phyloP scores from a whole-genome alignment of 2,113 vertebrate genomes.

The Hippocampus barbouri region DNA sequence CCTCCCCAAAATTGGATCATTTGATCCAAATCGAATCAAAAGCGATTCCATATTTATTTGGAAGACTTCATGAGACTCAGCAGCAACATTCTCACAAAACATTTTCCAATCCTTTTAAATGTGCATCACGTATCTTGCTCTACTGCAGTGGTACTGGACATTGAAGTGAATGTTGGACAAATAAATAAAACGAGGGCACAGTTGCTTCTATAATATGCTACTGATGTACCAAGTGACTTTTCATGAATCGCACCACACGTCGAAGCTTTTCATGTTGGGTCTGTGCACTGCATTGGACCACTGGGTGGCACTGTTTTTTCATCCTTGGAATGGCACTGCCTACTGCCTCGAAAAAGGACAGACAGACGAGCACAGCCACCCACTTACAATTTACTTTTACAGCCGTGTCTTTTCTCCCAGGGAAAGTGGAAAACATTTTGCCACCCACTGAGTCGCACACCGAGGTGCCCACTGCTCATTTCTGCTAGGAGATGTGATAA shows the following conservation, averaged over 20 bases:
- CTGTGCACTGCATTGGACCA: slow-evolving; percentile 31
- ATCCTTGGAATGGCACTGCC: slow-evolving; percentile 29
- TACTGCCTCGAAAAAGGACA: slow-evolving; percentile 32
- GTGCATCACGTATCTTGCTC: neutral
- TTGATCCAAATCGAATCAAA: neutral
- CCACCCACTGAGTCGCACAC: slow-evolving; percentile 54
- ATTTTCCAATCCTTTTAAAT: neutral
- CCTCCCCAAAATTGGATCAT: neutral
- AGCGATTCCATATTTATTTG: neutral
- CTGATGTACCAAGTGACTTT: slow-evolving; percentile 16
- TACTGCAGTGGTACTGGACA: neutral
- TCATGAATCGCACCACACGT: slow-evolving; percentile 16
- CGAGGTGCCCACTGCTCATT: slow-evolving; percentile 22
- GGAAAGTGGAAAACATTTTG: slow-evolving; percentile 46
- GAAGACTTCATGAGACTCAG: neutral
- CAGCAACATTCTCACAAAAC: neutral
- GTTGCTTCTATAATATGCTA: slow-evolving; percentile 7
- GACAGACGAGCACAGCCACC: slow-evolving; percentile 55
- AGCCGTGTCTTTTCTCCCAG: slow-evolving; percentile 41
- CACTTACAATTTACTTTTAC: slow-evolving; percentile 62
- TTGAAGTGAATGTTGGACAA: neutral
- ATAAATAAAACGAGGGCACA: neutral
- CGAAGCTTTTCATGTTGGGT: slow-evolving; percentile 3
- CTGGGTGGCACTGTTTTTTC: slow-evolving; percentile 70
- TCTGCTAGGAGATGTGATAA: neutral